Evolutionary conservation across 2,797 vertebrate genomes (phyloP).

Genomic region (Eidolon dupreanum): DNA sequence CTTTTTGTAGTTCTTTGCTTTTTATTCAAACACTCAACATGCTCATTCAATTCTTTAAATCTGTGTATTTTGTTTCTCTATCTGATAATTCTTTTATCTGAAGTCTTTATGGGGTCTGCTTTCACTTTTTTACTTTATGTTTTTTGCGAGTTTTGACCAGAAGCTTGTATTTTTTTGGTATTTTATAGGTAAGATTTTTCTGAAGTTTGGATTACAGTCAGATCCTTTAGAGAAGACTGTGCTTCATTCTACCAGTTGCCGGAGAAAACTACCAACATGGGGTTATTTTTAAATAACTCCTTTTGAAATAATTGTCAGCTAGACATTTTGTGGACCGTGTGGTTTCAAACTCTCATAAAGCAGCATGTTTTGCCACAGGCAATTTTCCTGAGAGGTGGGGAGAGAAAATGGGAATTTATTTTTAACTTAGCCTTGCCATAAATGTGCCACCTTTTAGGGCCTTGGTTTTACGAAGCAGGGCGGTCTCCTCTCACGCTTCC

Average conservation of each 20-base stretch:
- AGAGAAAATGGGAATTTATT: no score
- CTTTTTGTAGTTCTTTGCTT: background rate
- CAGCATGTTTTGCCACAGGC: background rate
- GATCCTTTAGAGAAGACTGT: background rate
- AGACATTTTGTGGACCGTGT: background rate
- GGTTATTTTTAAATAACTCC: background rate
- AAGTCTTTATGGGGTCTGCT: background rate
- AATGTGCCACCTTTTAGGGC: background rate
- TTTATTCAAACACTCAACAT: background rate
- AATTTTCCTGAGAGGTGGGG: background rate
- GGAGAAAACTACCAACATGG: background rate
- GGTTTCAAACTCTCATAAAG: background rate
- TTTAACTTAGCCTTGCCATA: background rate
- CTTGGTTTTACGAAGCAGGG: background rate
- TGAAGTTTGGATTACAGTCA: background rate
- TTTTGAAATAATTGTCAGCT: slow-evolving; percentile 9
- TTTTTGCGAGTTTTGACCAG: background rate
- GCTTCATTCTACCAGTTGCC: background rate
- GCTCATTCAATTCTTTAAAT: background rate
- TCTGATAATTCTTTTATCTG: background rate
- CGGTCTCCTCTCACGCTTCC: background rate
- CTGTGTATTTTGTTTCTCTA: background rate
- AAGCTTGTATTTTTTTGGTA: background rate
- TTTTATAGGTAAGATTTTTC: background rate
- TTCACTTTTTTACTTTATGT: background rate